phyloP scores from a whole-genome alignment of 1,140 invertebrate species.

The Aphelenchoides fujianensis region DNA sequence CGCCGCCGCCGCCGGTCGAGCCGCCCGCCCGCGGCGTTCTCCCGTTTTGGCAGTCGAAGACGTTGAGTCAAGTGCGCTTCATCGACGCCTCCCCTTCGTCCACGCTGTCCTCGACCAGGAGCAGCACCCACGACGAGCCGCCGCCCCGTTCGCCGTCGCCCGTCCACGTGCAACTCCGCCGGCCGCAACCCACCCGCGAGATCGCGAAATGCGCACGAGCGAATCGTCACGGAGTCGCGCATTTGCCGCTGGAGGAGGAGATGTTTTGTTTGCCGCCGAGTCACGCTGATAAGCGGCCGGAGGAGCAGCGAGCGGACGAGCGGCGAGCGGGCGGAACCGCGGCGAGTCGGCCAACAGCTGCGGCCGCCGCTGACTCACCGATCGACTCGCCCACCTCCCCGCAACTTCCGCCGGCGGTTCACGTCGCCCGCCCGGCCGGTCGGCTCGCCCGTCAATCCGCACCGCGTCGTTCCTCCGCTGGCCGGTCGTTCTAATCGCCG shows the following conservation, averaged over 20 bases:
- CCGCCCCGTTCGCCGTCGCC: not conserved
- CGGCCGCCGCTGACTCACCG: constrained; percentile 4
- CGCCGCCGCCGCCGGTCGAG: not conserved
- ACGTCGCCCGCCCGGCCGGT: not conserved
- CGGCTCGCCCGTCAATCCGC: not conserved
- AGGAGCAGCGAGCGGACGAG: not conserved
- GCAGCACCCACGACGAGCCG: not conserved
- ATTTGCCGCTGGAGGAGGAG: not conserved
- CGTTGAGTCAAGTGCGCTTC: constrained; percentile 15
- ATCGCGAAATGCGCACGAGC: constrained; percentile 19
- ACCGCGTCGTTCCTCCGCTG: not conserved
- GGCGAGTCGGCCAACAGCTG: not conserved
- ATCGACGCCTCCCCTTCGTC: not conserved
- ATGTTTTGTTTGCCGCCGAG: not conserved
- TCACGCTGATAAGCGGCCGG: not conserved
- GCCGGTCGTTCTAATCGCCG: not conserved
- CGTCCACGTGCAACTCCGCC: constrained; percentile 15
- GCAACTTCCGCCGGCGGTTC: not conserved
- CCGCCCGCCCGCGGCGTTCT: not conserved
- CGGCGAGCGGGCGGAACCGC: too few species aligned
- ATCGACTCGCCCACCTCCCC: not conserved
- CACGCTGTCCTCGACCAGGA: not conserved
- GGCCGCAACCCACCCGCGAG: constrained; percentile 2
- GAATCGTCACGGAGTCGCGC: not conserved
- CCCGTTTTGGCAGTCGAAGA: constrained; percentile 20